Evolutionary conservation across 2,113 vertebrate species (phyloP).

Genomic region (Lagopus leucura): DNA sequence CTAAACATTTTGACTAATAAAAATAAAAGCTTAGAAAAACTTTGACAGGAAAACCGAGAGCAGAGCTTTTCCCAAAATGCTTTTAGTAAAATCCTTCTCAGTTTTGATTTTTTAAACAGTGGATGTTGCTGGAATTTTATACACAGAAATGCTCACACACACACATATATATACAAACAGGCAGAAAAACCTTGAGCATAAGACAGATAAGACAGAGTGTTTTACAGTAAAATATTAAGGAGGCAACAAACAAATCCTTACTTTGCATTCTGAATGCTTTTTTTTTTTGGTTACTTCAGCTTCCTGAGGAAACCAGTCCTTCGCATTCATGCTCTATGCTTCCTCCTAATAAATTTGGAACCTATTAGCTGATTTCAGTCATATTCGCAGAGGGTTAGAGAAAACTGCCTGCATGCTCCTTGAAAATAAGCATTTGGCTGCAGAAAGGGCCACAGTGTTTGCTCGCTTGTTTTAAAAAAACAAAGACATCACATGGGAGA

Average conservation of each 20-base stretch:
- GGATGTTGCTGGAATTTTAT: slow-evolving; percentile 13
- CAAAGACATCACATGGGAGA: background rate
- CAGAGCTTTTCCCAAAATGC: slow-evolving; percentile 41
- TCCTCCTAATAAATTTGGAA: background rate
- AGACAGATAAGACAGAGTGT: background rate
- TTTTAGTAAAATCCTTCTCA: slow-evolving; percentile 55
- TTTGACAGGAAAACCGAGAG: slow-evolving; percentile 60
- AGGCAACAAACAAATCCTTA: slow-evolving; percentile 11
- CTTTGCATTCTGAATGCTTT: background rate
- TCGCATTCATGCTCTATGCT: background rate
- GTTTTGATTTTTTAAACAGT: slow-evolving; percentile 39
- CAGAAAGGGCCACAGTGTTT: background rate
- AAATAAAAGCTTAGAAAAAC: slow-evolving; percentile 74
- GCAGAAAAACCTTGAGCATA: background rate
- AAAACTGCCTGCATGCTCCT: background rate
- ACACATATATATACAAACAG: slow-evolving; percentile 32
- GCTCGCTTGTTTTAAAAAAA: background rate
- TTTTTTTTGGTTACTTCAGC: background rate
- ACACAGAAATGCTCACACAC: slow-evolving; percentile 29
- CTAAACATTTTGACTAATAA: slow-evolving; percentile 74
- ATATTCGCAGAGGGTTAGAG: background rate
- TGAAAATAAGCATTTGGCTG: background rate
- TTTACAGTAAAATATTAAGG: slow-evolving; percentile 35
- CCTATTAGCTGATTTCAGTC: background rate
- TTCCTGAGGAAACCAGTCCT: background rate